Conservation (phyloP, 2,797 vertebrate species). For the Karalla daura region DNA sequence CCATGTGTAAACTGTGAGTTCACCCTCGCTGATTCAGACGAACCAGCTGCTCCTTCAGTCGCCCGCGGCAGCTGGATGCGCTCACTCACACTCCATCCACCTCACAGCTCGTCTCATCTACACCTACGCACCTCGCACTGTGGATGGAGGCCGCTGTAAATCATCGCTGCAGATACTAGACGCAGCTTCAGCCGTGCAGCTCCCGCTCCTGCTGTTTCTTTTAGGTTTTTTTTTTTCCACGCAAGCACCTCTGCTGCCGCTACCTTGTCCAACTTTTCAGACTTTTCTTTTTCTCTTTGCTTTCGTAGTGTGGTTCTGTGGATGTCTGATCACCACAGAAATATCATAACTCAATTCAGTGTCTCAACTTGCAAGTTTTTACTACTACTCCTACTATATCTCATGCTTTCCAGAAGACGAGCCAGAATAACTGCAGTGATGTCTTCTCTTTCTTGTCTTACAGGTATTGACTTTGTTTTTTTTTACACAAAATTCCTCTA, state of each 20-base stretch:
- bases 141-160: slow-evolving; percentile 42
- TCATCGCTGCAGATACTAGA: slow-evolving; percentile 37
- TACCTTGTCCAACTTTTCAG: slow-evolving; percentile 18
- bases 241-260: background rate
- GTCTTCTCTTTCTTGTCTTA: no score
- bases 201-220: slow-evolving; percentile 15
- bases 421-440: no score
- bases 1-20: slow-evolving; percentile 68
- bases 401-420: no score
- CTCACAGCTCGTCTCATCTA: slow-evolving; percentile 41
- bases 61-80: slow-evolving; percentile 53
- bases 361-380: no score
- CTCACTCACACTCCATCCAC: slow-evolving; percentile 50
- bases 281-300: background rate
- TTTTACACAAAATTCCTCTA: no score
- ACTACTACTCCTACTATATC: no score
- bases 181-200: slow-evolving; percentile 7
- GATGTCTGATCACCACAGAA: background rate
- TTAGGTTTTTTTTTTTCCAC: no score
- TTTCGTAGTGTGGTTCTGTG: background rate
- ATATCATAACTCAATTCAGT: no score
- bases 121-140: slow-evolving; percentile 49
- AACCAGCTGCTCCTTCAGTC: slow-evolving; percentile 68
- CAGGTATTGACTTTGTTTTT: no score
- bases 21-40: slow-evolving; percentile 47